Conservation (phyloP, 2,113 vertebrate species). For the Lutjanus erythropterus region DNA sequence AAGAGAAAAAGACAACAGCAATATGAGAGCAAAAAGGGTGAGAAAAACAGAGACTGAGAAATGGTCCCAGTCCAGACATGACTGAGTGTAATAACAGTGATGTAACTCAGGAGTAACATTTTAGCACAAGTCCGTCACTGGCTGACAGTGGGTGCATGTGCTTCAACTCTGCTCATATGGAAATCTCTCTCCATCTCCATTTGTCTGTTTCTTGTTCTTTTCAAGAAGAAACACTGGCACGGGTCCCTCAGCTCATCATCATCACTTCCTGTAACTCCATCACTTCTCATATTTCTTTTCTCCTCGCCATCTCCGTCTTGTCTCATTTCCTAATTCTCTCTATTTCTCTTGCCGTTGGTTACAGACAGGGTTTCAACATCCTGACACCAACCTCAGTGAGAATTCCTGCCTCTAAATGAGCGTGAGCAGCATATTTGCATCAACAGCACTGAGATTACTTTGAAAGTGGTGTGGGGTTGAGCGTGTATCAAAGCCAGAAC, state of each 20-base stretch:
- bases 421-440: conserved; percentile 18
- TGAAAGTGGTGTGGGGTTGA: conserved; percentile 16
- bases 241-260: neutral
- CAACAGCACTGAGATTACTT: conserved; percentile 26
- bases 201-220: conserved; percentile 10
- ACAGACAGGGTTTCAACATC: conserved; percentile 8
- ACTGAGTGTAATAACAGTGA: conserved; percentile 44
- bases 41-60: conserved; percentile 15
- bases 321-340: neutral
- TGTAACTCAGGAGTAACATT: conserved; percentile 64
- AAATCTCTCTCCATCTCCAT: conserved; percentile 21
- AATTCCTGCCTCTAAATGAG: conserved; percentile 24
- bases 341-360: neutral
- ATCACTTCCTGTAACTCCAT: neutral
- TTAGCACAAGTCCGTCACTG: conserved; percentile 22
- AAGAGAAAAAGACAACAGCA: neutral
- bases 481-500: conserved; percentile 36
- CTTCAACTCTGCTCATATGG: conserved; percentile 5
- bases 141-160: neutral
- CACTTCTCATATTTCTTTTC: conserved; percentile 11
- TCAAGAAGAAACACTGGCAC: neutral
- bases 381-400: conserved; percentile 10
- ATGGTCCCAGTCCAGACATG: conserved; percentile 26
- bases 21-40: neutral
- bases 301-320: neutral